Evolutionary conservation across 2,797 vertebrate genomes (phyloP).

Genomic region (Alca torda): DNA sequence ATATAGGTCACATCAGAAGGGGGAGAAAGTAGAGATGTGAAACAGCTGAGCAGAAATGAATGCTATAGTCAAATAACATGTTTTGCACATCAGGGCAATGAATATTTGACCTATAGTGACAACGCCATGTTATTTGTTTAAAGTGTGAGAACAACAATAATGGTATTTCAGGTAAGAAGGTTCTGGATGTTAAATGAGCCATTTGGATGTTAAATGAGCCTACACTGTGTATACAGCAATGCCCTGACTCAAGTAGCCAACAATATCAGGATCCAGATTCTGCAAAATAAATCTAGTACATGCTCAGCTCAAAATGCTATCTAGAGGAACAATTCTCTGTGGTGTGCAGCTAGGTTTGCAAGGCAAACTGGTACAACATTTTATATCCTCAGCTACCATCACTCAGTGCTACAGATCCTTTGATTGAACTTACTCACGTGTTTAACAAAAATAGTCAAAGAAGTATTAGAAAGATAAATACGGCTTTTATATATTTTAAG

Average conservation of each 20-base stretch:
- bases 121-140: background rate
- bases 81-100: background rate
- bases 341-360: background rate
- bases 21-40: fast-evolving
- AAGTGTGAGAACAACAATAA: background rate
- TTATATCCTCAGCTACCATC: background rate
- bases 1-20: fast-evolving
- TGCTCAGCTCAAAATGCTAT: background rate
- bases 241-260: background rate
- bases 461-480: background rate
- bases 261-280: background rate
- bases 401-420: background rate
- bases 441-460: background rate
- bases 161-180: background rate
- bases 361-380: background rate
- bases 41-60: background rate
- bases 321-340: background rate
- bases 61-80: background rate
- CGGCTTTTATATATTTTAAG: background rate
- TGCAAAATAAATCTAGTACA: background rate
- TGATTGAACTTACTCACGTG: fast-evolving
- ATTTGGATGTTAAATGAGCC: background rate
- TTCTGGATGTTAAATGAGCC: background rate
- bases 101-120: background rate
- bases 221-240: background rate